Base-by-base conservation (phyloP, 2,797 vertebrate species). In the Oceanodroma leucorhoa region DNA sequence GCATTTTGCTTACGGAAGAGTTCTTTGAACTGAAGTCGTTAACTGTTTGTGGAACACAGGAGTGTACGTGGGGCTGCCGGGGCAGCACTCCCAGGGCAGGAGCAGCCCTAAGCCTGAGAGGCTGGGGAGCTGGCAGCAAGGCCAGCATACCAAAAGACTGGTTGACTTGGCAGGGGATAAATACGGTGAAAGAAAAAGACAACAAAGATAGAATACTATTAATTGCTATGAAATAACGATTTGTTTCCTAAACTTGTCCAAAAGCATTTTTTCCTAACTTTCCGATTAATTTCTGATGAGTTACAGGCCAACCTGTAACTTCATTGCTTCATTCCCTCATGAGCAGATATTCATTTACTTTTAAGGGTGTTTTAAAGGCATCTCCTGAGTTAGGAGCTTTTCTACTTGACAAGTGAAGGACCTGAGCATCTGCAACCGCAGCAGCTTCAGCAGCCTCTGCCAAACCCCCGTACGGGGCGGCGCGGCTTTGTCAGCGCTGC, bases 401-500 rank as follows among this genome's bases (percentile, higher is more conserved):
- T 36, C 48, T 78, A 3, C 51, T 32, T 24, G 30, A 18, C 19
- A 30, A 27, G 18, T 23, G 23, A 64, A 34, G 50, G 22, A 13
- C 23, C 11, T 32, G 51, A 69, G 30, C 1, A 1, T 32, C 75
- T 55, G 65, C 73, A 60, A 2, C 22, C 6, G 0, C 3, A 21
- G 18, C 5, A 22, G 45, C 69, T 55, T 34, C 36, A 12, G 5
- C 36, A 41, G 41, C 64, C 19, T 30, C 46, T 60, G 43, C 67
- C 29, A 11, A 51, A 29, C 18, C 38, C 34, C 38, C 34, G 20
- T 21, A 2, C 34, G 9, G 38, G 34, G 73, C 2, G 0, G 6
- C 18, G 17, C 0, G 6, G 48, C 64, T 51, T 20, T 38, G 27
- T 3, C 79, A 29, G 10, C 2, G 0, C 14, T 19, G 14, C 64